Evolutionary conservation across 2,888 invertebrate species (phyloP), one percentile per base, ranked within the genome.

Genomic region (Drymonia ruficornis): DNA sequence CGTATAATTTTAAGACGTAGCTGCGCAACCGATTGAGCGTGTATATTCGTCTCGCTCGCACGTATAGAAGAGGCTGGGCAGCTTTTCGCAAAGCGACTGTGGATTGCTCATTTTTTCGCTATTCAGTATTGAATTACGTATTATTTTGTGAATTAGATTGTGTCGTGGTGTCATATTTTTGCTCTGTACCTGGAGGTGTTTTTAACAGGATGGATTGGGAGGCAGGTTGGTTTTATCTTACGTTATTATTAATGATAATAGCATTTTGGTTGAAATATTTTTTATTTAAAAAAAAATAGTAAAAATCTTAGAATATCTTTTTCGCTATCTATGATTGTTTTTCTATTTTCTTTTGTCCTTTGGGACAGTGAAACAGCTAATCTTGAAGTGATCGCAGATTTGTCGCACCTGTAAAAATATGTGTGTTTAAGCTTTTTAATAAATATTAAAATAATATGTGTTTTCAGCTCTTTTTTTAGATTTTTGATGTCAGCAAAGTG

Each of bases 351-450:
- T 78, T 63, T 83, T 86, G 3, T 74, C 69, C 62, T 80, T 87
- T 2, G 86, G 82, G 2, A 91, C 87, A 8, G 74, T 76, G 87
- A 99, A 98, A 86, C 98, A 98, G 70, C 95, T 94, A 73, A 98
- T 97, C 73, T 95, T 95, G 84, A 98, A 97, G 86, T 98, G 97
- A 59, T 94, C 90, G 87, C 98, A 98, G 96, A 99, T 98, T 90
- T 99, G 98, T 44, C 96, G 95, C 0, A 98, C 98, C 98, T 98
- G 86, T 50, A 93, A 2, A 93, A 59, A 56, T 59, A 51, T 55
- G 50, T 16, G 15, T 5, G n/a, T n/a, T n/a, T 36, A 36, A 36
- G n/a, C 36, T 4, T n/a, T 13, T n/a, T 13, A 4, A 36, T 3
- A 1, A 36, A 3, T 11, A 9, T 31, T 31, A 48, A 16, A 48